phyloP scores from a whole-genome alignment of 37 sponge, comb jelly and placozoan genomes.

The Spongilla lacustris region DNA sequence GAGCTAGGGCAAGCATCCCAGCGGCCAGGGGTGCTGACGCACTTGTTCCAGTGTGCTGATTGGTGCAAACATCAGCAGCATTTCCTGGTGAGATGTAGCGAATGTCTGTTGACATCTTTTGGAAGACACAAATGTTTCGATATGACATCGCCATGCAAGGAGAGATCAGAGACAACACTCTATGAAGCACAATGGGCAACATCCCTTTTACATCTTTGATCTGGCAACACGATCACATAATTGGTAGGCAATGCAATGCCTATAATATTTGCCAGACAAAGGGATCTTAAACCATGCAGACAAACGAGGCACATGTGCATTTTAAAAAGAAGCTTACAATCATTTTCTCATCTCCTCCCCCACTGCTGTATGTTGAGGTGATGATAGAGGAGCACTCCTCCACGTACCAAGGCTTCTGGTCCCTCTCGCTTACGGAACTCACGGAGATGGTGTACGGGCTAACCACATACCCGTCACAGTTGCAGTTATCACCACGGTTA shows the following conservation, averaged over 20 bases:
- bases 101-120: neutral
- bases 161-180: no score
- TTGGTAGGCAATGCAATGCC: no score
- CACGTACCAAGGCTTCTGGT: slow-evolving; percentile 92
- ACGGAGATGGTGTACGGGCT: slow-evolving; percentile 92
- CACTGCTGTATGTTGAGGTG: slow-evolving; percentile 95
- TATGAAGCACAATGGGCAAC: no score
- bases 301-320: no score
- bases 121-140: neutral
- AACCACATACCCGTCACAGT: slow-evolving; percentile 98
- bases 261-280: no score
- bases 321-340: slow-evolving; percentile 61
- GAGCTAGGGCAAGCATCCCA: slow-evolving; percentile 87
- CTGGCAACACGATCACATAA: no score
- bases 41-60: slow-evolving; percentile 80
- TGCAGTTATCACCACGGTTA: slow-evolving; percentile 82
- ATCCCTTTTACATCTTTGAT: no score
- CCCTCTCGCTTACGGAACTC: slow-evolving; percentile 78
- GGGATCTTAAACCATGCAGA: no score
- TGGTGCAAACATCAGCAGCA: slow-evolving; percentile 46
- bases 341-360: slow-evolving; percentile 55
- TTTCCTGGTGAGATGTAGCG: neutral
- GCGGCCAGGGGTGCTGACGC: slow-evolving; percentile 86
- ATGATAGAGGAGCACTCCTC: slow-evolving; percentile 94
- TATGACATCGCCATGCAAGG: neutral